A percentile compares a stretch with the other conserved stretches of the same genome.
Evolutionary conservation across 1,140 invertebrate species (phyloP).

Genomic region (Phenacoccus solenopsis): DNA sequence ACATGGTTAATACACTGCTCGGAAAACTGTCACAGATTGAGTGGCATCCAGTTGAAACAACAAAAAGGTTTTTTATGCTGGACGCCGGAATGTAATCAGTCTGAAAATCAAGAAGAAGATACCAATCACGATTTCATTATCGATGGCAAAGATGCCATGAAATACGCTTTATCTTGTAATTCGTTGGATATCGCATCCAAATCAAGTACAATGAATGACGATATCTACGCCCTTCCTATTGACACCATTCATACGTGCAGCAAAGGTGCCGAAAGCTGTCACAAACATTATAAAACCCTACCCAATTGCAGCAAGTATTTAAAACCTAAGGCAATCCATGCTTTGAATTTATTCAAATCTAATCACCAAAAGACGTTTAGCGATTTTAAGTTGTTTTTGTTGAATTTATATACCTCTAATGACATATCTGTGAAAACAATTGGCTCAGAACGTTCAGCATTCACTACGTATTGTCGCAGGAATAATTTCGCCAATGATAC

Average conservation of each 20-base stretch:
- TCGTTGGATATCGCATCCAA: neutral
- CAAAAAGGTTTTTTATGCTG: neutral
- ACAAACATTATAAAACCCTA: neutral
- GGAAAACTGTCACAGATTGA: neutral
- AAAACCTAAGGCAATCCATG: neutral
- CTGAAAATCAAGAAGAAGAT: neutral
- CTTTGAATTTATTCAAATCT: neutral
- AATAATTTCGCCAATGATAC: neutral
- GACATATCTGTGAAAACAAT: neutral
- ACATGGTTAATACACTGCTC: neutral
- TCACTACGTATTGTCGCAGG: neutral
- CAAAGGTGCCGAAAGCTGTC: neutral
- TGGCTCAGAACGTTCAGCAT: neutral
- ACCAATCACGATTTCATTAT: neutral
- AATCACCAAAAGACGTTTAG: neutral
- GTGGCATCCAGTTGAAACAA: neutral
- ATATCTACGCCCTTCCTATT: neutral
- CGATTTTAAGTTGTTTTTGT: slow-evolving; percentile 2
- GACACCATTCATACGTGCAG: neutral
- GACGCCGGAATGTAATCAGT: neutral
- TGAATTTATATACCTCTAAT: slow-evolving; percentile 7
- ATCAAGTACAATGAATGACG: neutral
- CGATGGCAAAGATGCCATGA: neutral
- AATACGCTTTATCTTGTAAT: neutral
- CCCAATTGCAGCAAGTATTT: neutral